Conservation (phyloP, 1,140 invertebrate genomes). For the Temnothorax longispinosus region DNA sequence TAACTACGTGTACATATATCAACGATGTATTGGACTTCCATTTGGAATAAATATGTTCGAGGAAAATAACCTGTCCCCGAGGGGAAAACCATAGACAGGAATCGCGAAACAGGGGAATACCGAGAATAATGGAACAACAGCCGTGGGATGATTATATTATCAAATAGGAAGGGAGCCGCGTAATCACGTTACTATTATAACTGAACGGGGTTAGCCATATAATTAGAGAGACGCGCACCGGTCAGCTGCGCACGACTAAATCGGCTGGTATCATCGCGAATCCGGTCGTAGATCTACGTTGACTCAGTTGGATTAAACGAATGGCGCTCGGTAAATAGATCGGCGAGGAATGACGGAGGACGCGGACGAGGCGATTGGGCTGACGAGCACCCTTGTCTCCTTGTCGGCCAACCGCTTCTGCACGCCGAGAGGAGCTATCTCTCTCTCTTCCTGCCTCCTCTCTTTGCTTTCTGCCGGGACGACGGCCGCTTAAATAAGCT, state of each 20-base stretch:
- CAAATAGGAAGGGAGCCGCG: constrained; percentile 14
- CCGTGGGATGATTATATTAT: constrained; percentile 53
- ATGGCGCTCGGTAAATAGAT: constrained; percentile 29
- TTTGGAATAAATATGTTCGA: constrained; percentile 49
- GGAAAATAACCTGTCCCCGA: constrained; percentile 49
- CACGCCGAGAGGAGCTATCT: neutral
- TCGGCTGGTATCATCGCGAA: neutral
- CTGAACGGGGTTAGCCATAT: constrained; percentile 26
- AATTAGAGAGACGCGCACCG: constrained; percentile 49
- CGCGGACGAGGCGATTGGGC: neutral
- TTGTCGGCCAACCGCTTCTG: constrained; percentile 26
- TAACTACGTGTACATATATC: constrained; percentile 40
- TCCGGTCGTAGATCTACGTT: neutral
- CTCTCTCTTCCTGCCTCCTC: neutral
- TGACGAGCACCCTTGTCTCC: constrained; percentile 3
- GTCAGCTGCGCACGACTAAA: neutral
- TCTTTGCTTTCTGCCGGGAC: constrained; percentile 46
- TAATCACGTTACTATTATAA: constrained; percentile 63
- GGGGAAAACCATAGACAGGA: neutral
- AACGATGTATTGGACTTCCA: constrained; percentile 39
- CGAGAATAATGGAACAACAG: constrained; percentile 55
- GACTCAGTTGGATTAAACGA: neutral
- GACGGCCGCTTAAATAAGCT: constrained; percentile 69
- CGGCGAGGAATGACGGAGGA: constrained; percentile 4
- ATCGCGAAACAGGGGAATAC: constrained; percentile 30